phyloP scores from a whole-genome alignment of 1,140 invertebrate genomes.

The Vanessa tameamea region DNA sequence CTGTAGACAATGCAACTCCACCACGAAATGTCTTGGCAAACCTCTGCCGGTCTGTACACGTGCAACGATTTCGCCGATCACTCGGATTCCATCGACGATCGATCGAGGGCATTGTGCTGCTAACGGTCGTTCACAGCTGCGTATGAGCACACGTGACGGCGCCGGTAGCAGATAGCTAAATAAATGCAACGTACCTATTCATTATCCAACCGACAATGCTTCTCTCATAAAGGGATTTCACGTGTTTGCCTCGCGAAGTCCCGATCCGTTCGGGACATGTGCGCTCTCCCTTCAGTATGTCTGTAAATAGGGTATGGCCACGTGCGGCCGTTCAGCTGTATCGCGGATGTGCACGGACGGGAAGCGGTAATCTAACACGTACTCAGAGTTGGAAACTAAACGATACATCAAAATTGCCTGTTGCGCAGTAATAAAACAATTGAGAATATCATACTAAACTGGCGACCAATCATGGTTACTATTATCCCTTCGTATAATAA shows the following conservation, averaged over 20 bases:
- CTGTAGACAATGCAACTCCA: conserved; percentile 65
- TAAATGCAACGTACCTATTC: conserved; percentile 78
- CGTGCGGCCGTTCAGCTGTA: conserved; percentile 78
- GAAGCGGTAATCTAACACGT: conserved; percentile 76
- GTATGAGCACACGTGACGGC: conserved; percentile 71
- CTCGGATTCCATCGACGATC: conserved; percentile 70
- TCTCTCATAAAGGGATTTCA: conserved; percentile 78
- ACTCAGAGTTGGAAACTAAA: conserved; percentile 51
- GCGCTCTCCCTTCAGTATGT: conserved; percentile 75
- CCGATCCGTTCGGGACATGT: conserved; percentile 78
- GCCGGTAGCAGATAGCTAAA: conserved; percentile 77
- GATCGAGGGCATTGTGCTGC: conserved; percentile 77
- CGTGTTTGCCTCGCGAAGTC: conserved; percentile 77
- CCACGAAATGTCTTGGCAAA: conserved; percentile 64
- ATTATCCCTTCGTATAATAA: conserved; percentile 57
- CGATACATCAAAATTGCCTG: conserved; percentile 44
- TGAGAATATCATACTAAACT: not conserved
- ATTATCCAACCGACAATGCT: conserved; percentile 75
- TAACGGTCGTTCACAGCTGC: conserved; percentile 79
- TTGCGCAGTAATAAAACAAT: conserved; percentile 9
- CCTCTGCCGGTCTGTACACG: conserved; percentile 60
- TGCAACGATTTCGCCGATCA: conserved; percentile 77
- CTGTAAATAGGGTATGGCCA: conserved; percentile 80
- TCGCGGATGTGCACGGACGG: conserved; percentile 74
- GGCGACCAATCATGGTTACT: conserved; percentile 11